Conservation (phyloP, 1,140 invertebrate species). For the Stenopsyche tienmushanensis region DNA sequence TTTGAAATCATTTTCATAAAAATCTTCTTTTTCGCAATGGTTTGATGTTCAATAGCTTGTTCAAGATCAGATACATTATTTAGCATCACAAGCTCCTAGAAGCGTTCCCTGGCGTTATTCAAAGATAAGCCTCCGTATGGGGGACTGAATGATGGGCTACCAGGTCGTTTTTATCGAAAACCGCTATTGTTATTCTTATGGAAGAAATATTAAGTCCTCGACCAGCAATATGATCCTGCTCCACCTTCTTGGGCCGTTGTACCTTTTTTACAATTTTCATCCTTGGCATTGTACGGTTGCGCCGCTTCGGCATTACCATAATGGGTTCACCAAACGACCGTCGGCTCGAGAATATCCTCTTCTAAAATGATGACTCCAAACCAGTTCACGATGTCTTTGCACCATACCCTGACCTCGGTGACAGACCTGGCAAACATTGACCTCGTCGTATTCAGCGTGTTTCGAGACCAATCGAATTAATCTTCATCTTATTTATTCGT, state of each 20-base stretch:
- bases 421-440: slow-evolving; percentile 15
- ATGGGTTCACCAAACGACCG: not conserved
- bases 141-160: too few relatives aligned
- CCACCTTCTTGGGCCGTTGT: not conserved
- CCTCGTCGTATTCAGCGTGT: slow-evolving; percentile 7
- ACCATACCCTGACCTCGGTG: slow-evolving; percentile 16
- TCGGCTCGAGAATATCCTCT: not conserved
- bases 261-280: not conserved
- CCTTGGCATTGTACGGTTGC: not conserved
- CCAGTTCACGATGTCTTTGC: slow-evolving; percentile 23
- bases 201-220: not conserved
- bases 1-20: too few relatives aligned
- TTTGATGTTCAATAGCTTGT: too few relatives aligned
- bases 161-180: too few relatives aligned
- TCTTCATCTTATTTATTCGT: too few relatives aligned
- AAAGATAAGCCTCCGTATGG: too few relatives aligned
- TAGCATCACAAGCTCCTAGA: too few relatives aligned
- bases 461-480: not conserved
- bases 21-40: too few relatives aligned
- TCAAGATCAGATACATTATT: too few relatives aligned
- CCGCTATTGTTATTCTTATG: not conserved
- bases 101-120: too few relatives aligned
- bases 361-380: slow-evolving; percentile 2
- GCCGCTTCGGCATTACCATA: not conserved
- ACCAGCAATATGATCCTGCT: not conserved